These are phyloP conservation scores for Polylopha cassiicola DNA, from an alignment of 2,888 invertebrate species.

Conservation along the genomic window DNA sequence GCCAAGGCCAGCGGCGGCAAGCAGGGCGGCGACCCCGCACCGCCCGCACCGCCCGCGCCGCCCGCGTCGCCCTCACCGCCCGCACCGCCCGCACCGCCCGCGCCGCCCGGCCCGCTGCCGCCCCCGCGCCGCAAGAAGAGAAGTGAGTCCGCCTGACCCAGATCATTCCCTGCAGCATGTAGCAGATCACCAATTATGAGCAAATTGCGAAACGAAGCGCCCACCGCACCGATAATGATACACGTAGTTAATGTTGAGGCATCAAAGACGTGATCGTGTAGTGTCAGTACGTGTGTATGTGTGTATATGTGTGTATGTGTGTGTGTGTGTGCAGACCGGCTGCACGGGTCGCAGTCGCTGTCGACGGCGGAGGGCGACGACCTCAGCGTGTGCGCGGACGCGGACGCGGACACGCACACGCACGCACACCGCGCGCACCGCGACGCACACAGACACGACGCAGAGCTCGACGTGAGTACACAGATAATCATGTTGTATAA, in stretches of 20 bases:
- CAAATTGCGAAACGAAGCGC: not conserved
- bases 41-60: slow-evolving; percentile 53
- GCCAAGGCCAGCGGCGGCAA: slow-evolving; percentile 82
- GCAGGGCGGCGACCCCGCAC: slow-evolving; percentile 61
- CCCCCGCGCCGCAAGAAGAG: slow-evolving; percentile 89
- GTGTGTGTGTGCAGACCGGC: slow-evolving; percentile 40
- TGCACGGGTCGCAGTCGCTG: slow-evolving; percentile 61
- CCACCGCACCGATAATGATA: not conserved
- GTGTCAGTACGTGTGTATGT: too few species aligned
- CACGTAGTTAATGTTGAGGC: not conserved
- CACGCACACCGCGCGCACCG: slow-evolving; percentile 29
- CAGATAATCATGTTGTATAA: too few species aligned
- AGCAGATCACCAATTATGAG: not conserved
- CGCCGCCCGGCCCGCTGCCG: slow-evolving; percentile 39
- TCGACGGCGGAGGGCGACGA: slow-evolving; percentile 61
- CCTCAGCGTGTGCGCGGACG: slow-evolving; percentile 57
- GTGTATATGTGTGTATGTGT: too few species aligned
- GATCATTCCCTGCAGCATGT: not conserved
- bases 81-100: not conserved
- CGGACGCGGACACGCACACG: slow-evolving; percentile 53
- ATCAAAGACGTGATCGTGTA: too few species aligned
- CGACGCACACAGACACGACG: slow-evolving; percentile 20
- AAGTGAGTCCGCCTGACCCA: slow-evolving; percentile 16
- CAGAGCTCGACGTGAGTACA: too few species aligned
- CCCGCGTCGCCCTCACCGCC: slow-evolving; percentile 82